Conservation (phyloP, 2,113 vertebrate genomes). For the Psittacula cyanocephala region DNA sequence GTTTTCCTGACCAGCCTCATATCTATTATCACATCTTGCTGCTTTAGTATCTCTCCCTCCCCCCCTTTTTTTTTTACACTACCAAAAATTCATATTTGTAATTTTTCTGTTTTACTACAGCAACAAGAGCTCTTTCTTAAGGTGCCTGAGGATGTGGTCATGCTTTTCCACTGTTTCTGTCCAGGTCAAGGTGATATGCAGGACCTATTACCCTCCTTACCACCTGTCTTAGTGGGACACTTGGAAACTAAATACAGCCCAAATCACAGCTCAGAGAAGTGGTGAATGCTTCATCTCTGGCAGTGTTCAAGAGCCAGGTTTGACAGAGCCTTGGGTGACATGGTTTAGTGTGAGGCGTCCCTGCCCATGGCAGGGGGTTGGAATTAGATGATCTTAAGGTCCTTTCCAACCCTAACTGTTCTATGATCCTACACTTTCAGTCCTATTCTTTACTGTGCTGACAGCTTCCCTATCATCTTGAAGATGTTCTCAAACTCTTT, state of each 20-base stretch:
- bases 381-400: not conserved
- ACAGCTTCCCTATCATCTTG: not conserved
- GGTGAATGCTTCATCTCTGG: not conserved
- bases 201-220: not conserved
- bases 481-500: not conserved
- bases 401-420: not conserved
- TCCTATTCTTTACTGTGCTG: not conserved
- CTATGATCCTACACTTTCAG: not conserved
- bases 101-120: not conserved
- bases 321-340: not conserved
- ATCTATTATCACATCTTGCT: not conserved
- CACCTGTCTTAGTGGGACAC: not conserved
- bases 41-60: not conserved
- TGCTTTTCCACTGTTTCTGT: not conserved
- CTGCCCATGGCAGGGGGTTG: not conserved
- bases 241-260: not conserved
- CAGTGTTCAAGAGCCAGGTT: not conserved
- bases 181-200: not conserved
- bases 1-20: not conserved
- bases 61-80: not conserved
- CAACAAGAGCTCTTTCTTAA: not conserved
- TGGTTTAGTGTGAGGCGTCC: not conserved
- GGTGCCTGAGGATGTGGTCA: not conserved
- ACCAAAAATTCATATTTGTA: not conserved
- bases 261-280: not conserved